Conservation (phyloP, 2,797 vertebrate species). For the Anomalospiza imberbis region DNA sequence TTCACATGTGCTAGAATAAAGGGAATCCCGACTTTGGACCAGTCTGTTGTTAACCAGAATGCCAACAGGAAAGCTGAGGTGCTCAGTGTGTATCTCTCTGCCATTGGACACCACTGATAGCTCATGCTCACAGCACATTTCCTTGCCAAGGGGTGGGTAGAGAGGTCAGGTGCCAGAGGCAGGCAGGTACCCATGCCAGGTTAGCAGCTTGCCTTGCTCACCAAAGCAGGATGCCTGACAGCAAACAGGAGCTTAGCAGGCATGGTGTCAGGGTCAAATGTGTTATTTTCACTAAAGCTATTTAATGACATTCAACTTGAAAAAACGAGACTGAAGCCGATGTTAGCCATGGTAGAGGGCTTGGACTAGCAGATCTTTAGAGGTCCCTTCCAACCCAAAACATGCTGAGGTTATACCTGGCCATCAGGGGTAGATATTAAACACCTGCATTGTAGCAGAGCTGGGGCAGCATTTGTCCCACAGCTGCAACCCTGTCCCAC, state of each 20-base stretch:
- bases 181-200: not conserved
- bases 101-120: not conserved
- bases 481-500: not conserved
- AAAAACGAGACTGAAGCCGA: not conserved
- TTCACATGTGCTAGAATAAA: not conserved
- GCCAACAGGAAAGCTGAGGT: not conserved
- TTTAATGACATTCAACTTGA: not conserved
- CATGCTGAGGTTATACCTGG: not conserved
- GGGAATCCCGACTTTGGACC: not conserved
- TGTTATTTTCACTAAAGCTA: not conserved
- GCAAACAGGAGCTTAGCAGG: not conserved
- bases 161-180: not conserved
- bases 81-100: not conserved
- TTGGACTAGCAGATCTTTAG: not conserved
- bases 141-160: not conserved
- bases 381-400: not conserved
- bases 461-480: not conserved
- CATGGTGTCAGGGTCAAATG: not conserved
- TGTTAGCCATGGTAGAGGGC: not conserved
- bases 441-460: not conserved
- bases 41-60: not conserved
- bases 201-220: not conserved
- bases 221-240: not conserved
- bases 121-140: accelerated
- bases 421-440: not conserved